Evolutionary conservation across 2,888 invertebrate genomes (phyloP).

Genomic region (Scaptomyza caliginosa): DNA sequence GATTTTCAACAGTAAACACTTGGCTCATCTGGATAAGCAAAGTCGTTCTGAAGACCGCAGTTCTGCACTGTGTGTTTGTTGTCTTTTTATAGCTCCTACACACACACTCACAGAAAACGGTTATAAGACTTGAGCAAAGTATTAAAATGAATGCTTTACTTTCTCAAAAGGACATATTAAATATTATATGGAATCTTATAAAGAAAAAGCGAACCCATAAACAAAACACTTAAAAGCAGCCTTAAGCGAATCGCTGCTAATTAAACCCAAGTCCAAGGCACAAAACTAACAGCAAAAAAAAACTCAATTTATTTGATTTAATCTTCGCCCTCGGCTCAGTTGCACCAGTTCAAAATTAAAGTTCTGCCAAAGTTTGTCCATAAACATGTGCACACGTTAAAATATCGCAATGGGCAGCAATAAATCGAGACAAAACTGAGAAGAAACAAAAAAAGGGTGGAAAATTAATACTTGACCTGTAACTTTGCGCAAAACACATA

Average conservation of each 20-base stretch:
- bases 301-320: constrained; percentile 53
- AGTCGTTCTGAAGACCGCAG: constrained; percentile 21
- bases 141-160: constrained; percentile 22
- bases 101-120: constrained; percentile 21
- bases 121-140: constrained; percentile 52
- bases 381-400: constrained; percentile 50
- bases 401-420: constrained; percentile 3
- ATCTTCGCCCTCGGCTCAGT: constrained; percentile 17
- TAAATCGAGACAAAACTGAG: constrained; percentile 1
- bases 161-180: constrained; percentile 9
- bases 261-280: constrained; percentile 28
- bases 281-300: constrained; percentile 23
- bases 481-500: constrained; percentile 40
- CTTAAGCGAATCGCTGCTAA: constrained; percentile 18
- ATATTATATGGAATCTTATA: constrained; percentile 31
- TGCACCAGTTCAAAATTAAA: constrained; percentile 52
- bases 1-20: constrained; percentile 57
- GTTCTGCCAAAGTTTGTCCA: constrained; percentile 55
- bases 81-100: constrained; percentile 44
- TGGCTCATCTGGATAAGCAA: constrained; percentile 29
- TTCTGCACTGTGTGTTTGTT: constrained; percentile 18
- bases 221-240: constrained; percentile 22
- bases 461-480: constrained; percentile 69
- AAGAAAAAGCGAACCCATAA: constrained; percentile 1
- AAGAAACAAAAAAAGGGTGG: constrained; percentile 1